These are phyloP conservation scores for Ligdia adustata DNA, from an alignment of 2,888 invertebrate genomes.

Conservation along the genomic window DNA sequence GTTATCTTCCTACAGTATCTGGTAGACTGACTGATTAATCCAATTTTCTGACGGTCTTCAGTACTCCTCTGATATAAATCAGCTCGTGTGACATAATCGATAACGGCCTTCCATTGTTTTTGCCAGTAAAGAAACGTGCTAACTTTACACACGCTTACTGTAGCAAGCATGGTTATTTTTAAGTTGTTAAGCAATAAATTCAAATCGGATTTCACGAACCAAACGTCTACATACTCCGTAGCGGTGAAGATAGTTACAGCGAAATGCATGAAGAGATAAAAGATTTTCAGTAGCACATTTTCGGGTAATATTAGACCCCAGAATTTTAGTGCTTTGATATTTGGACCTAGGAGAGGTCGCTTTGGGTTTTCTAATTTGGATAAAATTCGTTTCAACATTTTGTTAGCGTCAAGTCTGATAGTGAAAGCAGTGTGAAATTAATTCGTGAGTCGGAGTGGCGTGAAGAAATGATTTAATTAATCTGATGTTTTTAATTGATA, in stretches of 20 bases:
- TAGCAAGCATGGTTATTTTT: conserved; percentile 69
- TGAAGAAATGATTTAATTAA: conserved; percentile 21
- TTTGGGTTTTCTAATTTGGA: conserved; percentile 63
- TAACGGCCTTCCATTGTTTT: conserved; percentile 59
- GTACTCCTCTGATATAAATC: conserved; percentile 56
- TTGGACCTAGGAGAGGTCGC: conserved; percentile 67
- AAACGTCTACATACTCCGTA: conserved; percentile 67
- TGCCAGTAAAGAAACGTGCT: conserved; percentile 63
- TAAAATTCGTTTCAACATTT: conserved; percentile 34
- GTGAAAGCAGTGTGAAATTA: not conserved
- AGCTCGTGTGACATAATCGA: conserved; percentile 62
- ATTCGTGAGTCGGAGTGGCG: conserved; percentile 7
- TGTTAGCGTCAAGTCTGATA: conserved; percentile 9
- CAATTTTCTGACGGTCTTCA: conserved; percentile 40
- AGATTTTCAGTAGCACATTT: conserved; percentile 42
- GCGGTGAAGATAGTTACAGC: conserved; percentile 59
- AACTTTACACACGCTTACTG: conserved; percentile 65
- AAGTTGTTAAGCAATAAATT: conserved; percentile 64
- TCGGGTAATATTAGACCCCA: conserved; percentile 71
- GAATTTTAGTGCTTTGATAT: conserved; percentile 63
- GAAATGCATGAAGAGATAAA: conserved; percentile 63
- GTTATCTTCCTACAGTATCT: conserved; percentile 68
- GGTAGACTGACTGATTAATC: conserved; percentile 52
- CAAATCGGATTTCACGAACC: conserved; percentile 65
- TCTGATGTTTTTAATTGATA: conserved; percentile 5